A percentile compares a stretch with the other conserved stretches of the same genome.
Conservation (phyloP, 2,888 invertebrate genomes). For the Lacanobia wlatinum region DNA sequence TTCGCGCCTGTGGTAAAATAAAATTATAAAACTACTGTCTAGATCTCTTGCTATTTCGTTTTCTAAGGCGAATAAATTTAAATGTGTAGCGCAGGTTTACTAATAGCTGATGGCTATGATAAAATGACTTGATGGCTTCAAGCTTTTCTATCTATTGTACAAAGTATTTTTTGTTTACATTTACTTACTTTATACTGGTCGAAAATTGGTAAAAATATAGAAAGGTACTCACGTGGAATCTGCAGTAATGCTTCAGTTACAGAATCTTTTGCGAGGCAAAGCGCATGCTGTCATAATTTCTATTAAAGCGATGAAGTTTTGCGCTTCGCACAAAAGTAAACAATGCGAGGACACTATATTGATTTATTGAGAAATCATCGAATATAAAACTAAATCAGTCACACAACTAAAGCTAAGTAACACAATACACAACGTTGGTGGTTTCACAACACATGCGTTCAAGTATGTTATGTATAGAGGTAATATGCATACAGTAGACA, state of each 20-base stretch:
- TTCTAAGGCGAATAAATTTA: not conserved
- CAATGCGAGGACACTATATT: conserved; percentile 73
- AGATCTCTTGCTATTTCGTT: conserved; percentile 30
- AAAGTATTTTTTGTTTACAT: not conserved
- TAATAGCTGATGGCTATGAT: conserved; percentile 14
- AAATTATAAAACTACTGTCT: not conserved
- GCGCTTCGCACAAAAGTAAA: conserved; percentile 64
- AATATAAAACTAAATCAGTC: conserved; percentile 87
- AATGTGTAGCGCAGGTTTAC: not conserved
- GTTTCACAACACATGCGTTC: conserved; percentile 69
- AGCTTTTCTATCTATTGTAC: conserved; percentile 28
- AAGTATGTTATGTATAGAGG: conserved; percentile 49
- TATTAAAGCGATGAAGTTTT: conserved; percentile 57
- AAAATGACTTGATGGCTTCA: conserved; percentile 27
- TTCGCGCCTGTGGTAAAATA: conserved; percentile 7
- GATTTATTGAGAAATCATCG: conserved; percentile 77
- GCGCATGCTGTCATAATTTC: conserved; percentile 76
- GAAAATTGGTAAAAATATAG: conserved; percentile 36
- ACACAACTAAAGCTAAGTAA: conserved; percentile 80
- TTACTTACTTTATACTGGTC: conserved; percentile 9
- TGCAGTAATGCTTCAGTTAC: conserved; percentile 59
- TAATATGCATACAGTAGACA: conserved; percentile 33
- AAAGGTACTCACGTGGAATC: conserved; percentile 74
- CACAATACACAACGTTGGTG: conserved; percentile 69
- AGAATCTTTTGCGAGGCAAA: conserved; percentile 79